phyloP scores from a whole-genome alignment of 2,888 invertebrate genomes.

The Drosophila villosipedis region DNA sequence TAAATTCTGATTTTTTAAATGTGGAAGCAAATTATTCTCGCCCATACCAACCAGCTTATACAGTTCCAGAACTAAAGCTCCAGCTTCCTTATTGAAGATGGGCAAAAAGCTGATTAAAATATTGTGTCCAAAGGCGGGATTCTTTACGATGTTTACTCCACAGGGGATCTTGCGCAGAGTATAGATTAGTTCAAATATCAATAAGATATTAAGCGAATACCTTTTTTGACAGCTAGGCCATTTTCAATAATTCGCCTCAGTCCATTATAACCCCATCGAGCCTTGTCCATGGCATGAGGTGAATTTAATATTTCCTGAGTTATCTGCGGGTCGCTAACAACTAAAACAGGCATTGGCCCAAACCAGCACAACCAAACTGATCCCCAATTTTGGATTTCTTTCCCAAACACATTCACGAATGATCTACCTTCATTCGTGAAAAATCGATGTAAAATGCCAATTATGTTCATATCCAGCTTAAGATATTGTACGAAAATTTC shows the following conservation, averaged over 20 bases:
- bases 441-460: slow-evolving; percentile 57
- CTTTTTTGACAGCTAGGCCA: slow-evolving; percentile 66
- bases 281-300: slow-evolving; percentile 63
- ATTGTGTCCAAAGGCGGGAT: slow-evolving; percentile 73
- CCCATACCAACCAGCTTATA: slow-evolving; percentile 42
- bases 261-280: slow-evolving; percentile 51
- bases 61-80: slow-evolving; percentile 49
- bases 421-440: background rate
- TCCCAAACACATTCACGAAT: background rate
- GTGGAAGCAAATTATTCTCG: slow-evolving; percentile 50
- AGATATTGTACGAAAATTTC: background rate
- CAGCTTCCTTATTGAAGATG: slow-evolving; percentile 70
- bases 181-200: background rate
- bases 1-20: slow-evolving; percentile 51
- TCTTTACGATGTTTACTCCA: slow-evolving; percentile 77
- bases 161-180: slow-evolving; percentile 41
- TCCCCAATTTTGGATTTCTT: slow-evolving; percentile 52
- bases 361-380: slow-evolving; percentile 66
- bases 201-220: slow-evolving; percentile 26
- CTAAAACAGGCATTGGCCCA: slow-evolving; percentile 71
- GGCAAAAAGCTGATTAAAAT: slow-evolving; percentile 74
- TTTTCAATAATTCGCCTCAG: slow-evolving; percentile 62
- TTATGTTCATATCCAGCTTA: background rate
- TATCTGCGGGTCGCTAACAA: slow-evolving; percentile 68
- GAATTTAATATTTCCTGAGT: slow-evolving; percentile 69